Evolutionary conservation across 2,113 vertebrate genomes (phyloP), one percentile per base, ranked within the genome.

Genomic region (Sterrhoptilus dennistouni): DNA sequence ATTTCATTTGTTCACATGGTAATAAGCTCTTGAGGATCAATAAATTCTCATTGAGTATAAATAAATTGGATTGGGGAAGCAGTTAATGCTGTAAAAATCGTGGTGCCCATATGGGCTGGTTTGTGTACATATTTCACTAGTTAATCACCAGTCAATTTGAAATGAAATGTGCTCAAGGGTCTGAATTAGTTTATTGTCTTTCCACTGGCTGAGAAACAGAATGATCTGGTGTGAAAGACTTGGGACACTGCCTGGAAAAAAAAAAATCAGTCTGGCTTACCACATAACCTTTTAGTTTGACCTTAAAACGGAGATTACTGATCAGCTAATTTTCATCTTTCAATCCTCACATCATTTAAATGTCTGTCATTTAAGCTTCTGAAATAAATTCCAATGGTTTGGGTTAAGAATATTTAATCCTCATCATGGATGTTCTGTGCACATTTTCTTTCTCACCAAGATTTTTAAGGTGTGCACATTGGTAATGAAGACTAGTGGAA

Each of bases 21-120:
- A 91, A 93, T 71, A 79, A 81, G 74, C 33, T 96, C 52, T 78
- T 81, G 52, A 95, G 25, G 66, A 91, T 80, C 89, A 90, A 94
- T 94, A 86, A 70, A 94, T 93, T 93, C 49, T 89, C 50, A 61
- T 93, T 88, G 38, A 50, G 69, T 59, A 86, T 83, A 95, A 96
- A 77, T 65, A 92, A 64, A 95, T 71, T 61, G 42, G 63, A 59
- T 35, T 65, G 79, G 38, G 29, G 33, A 89, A 95, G 69, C 42
- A 54, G 81, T 65, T 91, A 89, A 69, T 87, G 56, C 35, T 59
- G 18, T 74, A 93, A 84, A 93, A 91, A 78, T 33, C 35, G 21
- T 40, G 20, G 9, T 85, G 52, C 7, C 57, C 49, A 22, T 53
- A 72, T 71, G 56, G 59, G 25, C 44, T 75, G 13, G 13, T 89